phyloP scores from a whole-genome alignment of 2,797 vertebrate genomes.

The Spheniscus humboldti region DNA sequence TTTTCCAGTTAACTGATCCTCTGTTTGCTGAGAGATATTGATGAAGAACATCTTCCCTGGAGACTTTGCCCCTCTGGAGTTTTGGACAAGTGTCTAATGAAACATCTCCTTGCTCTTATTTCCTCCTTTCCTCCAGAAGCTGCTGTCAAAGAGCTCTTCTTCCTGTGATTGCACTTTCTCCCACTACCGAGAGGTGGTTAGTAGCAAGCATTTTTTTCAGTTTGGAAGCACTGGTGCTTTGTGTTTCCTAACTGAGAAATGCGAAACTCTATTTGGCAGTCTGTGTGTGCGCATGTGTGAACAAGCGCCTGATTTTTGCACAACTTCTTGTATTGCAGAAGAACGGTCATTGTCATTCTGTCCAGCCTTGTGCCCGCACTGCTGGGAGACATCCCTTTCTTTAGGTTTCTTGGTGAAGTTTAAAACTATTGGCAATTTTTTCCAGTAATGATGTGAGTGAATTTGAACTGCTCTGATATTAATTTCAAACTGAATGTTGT shows the following conservation, averaged over 20 bases:
- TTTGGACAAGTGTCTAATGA: neutral
- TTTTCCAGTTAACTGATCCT: neutral
- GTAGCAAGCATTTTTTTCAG: neutral
- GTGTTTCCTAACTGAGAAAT: neutral
- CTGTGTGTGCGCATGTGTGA: rapidly evolving
- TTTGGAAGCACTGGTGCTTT: neutral
- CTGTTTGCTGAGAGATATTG: neutral
- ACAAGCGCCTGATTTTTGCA: neutral
- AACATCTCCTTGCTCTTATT: neutral
- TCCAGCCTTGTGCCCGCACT: neutral
- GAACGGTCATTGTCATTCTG: neutral
- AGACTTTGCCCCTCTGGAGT: neutral
- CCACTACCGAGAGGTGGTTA: neutral
- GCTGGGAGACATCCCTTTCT: neutral
- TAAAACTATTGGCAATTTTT: neutral
- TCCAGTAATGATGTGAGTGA: neutral
- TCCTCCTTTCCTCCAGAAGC: neutral
- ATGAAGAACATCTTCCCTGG: neutral
- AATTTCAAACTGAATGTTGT: neutral
- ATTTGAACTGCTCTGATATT: neutral
- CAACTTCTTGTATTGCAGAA: neutral
- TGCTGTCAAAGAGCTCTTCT: neutral
- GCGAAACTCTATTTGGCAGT: neutral
- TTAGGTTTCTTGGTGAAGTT: neutral
- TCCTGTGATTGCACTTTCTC: neutral